These are phyloP conservation scores for Etheostoma spectabile DNA, from an alignment of 2,113 vertebrate species.

Conservation along the genomic window DNA sequence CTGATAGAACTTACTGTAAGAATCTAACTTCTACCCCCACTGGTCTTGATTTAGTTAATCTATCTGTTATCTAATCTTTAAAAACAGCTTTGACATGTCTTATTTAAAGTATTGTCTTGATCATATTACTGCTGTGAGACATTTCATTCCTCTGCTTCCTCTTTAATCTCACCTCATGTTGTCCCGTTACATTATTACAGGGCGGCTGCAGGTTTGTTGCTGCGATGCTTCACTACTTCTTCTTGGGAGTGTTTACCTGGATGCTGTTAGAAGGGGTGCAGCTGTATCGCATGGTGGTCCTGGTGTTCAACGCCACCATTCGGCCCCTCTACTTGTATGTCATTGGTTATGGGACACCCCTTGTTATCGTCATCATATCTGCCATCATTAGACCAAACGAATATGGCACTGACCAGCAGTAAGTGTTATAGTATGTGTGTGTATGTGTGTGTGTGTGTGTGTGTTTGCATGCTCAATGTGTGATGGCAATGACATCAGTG, in stretches of 20 bases:
- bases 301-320: slow-evolving; percentile 88
- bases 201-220: slow-evolving; percentile 86
- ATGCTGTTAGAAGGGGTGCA: slow-evolving; percentile 91
- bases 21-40: no score
- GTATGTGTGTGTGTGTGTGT: neutral
- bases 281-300: slow-evolving; percentile 91
- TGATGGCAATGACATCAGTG: slow-evolving; percentile 20
- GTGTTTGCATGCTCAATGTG: neutral
- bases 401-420: slow-evolving; percentile 84
- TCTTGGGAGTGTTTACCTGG: slow-evolving; percentile 90
- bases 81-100: neutral
- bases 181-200: slow-evolving; percentile 62
- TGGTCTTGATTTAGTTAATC: neutral
- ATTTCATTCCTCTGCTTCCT: neutral
- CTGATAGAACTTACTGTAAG: no score
- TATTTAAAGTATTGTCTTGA: neutral
- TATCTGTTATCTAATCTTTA: neutral
- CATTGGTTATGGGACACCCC: slow-evolving; percentile 86
- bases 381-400: slow-evolving; percentile 67
- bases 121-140: neutral
- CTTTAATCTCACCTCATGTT: neutral
- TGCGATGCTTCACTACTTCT: slow-evolving; percentile 88
- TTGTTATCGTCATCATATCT: slow-evolving; percentile 83
- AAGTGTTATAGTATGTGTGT: slow-evolving; percentile 60
- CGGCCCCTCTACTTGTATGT: slow-evolving; percentile 79